Conservation (phyloP, 2,113 vertebrate species). For the Xerus inauris region DNA sequence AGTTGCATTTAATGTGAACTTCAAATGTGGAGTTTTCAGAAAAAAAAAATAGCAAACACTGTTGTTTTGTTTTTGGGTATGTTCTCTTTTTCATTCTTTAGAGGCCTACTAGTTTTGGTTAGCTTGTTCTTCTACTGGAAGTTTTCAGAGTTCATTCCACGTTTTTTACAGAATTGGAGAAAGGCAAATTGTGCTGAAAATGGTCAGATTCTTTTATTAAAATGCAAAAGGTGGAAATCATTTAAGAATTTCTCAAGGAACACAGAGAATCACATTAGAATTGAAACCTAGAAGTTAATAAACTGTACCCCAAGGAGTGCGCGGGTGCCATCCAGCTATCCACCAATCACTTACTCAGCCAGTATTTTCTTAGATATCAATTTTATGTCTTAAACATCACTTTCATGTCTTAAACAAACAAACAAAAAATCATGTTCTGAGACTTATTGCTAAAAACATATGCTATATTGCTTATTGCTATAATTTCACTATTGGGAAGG, state of each 20-base stretch:
- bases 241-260: background rate
- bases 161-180: background rate
- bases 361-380: background rate
- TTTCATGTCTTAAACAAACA: background rate
- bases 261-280: background rate
- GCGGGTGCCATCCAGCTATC: background rate
- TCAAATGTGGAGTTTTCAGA: background rate
- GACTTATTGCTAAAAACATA: background rate
- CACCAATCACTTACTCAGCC: background rate
- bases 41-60: background rate
- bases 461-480: background rate
- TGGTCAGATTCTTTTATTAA: background rate
- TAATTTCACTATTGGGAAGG: conserved; percentile 68
- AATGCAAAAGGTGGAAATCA: background rate
- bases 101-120: background rate
- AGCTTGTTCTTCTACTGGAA: conserved; percentile 20
- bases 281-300: background rate
- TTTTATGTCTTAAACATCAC: background rate
- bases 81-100: background rate
- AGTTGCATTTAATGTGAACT: background rate
- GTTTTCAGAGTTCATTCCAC: background rate
- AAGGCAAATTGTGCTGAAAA: conserved; percentile 12
- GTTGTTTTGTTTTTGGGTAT: background rate
- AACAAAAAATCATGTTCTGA: background rate
- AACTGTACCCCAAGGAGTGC: background rate